Base-by-base conservation (phyloP, 2,113 vertebrate genomes). In the Holacanthus passer region DNA sequence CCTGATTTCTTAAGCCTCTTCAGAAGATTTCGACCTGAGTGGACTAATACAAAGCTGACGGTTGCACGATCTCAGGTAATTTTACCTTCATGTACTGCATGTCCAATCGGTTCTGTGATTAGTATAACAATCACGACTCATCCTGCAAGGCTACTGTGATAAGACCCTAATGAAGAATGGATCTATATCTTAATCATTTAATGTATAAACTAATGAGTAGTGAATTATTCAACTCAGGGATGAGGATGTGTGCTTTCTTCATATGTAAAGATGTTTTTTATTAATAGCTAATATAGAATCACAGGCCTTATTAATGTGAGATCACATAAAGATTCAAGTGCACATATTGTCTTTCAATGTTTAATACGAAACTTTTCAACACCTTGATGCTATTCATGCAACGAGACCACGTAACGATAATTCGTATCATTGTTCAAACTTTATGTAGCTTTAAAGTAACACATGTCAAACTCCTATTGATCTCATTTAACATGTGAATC, bases 1-100 rank as follows among this genome's bases (percentile, higher is more conserved):
- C 5, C 75, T 66, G 29, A 79, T 69, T 73, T 70, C 31, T 0
- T 48, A 22, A 66, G 41, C 6, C 17, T 20, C 45, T 41, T 71
- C 10, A 53, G 66, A 9, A 47, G 0, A 37, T 53, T 48, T 59
- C 56, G 20, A 48, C 13, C 39, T 31, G 24, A 68, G 13, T 22
- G 41, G 24, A 7, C n/a, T 59, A 35, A 48, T 53, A 20, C 31
- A 64, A 77, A 63, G 24, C 43, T 27, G n/a, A n/a, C 53, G 32
- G 31, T 9, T 24, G 52, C 27, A 29, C 8, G 5, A 20, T n/a
- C 37, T 63, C 47, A 19, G n/a, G 32, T 32, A 27, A 17, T 60
- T 37, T 11, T n/a, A 10, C 60, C 32, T 39, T 31, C 14, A 66
- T 7, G 35, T 37, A 37, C 32, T 48, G 37, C 8, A 22, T n/a